phyloP scores from a whole-genome alignment of 2,888 invertebrate genomes.

The Neocrepidodera transversa region DNA sequence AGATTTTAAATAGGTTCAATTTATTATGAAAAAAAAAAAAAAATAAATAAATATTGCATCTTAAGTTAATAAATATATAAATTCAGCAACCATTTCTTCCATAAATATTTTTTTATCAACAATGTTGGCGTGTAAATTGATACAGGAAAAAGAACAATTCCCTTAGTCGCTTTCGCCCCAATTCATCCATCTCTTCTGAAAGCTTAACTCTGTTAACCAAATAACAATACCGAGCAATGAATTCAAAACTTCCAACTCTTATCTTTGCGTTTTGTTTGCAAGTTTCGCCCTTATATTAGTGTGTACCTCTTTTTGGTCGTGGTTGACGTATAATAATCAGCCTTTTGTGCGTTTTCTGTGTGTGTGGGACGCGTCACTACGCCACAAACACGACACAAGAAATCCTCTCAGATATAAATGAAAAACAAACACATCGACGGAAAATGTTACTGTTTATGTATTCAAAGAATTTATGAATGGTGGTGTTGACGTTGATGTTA shows the following conservation, averaged over 20 bases:
- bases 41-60: too few relatives aligned
- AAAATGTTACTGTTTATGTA: constrained; percentile 16
- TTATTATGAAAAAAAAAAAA: too few relatives aligned
- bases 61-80: too few relatives aligned
- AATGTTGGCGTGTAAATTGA: too few relatives aligned
- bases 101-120: too few relatives aligned
- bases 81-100: too few relatives aligned
- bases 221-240: background rate
- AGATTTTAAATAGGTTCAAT: too few relatives aligned
- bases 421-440: constrained; percentile 15
- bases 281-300: background rate
- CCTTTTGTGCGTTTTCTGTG: constrained; percentile 8
- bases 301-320: background rate
- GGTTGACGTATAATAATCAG: constrained; percentile 1
- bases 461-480: too few relatives aligned
- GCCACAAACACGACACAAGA: constrained; percentile 8
- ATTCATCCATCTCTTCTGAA: background rate
- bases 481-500: too few relatives aligned
- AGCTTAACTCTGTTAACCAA: background rate
- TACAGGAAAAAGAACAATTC: too few relatives aligned
- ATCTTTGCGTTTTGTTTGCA: constrained; percentile 1
- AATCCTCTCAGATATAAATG: constrained; percentile 14
- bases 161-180: too few relatives aligned
- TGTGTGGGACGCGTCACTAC: background rate
- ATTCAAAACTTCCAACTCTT: background rate